Percentiles rank a stretch among this genome's conserved stretches.
Conservation (phyloP, 2,888 invertebrate species). For the Pammene aurita region DNA sequence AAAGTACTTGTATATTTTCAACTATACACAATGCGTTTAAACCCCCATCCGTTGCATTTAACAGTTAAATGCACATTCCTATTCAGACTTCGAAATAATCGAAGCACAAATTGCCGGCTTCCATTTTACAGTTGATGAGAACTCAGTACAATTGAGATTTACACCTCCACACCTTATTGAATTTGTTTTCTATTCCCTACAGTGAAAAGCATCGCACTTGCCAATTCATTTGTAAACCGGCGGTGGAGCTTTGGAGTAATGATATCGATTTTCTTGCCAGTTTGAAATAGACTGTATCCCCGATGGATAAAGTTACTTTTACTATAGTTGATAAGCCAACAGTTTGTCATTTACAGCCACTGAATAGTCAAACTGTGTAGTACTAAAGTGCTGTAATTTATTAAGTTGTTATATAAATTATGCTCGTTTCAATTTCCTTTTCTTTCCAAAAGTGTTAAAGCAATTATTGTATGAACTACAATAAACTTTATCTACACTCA, state of each 20-base stretch:
- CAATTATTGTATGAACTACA: not conserved
- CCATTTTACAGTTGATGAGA: constrained; percentile 59
- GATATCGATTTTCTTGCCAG: constrained; percentile 15
- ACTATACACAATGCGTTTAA: no score
- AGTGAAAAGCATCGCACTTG: constrained; percentile 44
- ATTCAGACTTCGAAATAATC: constrained; percentile 48
- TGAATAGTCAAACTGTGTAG: constrained; percentile 39
- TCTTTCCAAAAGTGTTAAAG: not conserved
- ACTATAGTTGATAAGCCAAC: not conserved
- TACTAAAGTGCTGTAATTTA: constrained; percentile 25
- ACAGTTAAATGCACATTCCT: constrained; percentile 32
- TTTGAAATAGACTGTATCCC: not conserved
- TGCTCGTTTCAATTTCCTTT: not conserved
- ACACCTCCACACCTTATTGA: constrained; percentile 63
- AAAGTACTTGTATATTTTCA: no score
- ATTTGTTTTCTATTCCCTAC: constrained; percentile 55
- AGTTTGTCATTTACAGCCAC: constrained; percentile 41
- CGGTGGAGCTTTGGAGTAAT: constrained; percentile 49
- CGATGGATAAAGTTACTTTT: constrained; percentile 8
- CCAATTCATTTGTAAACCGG: constrained; percentile 56
- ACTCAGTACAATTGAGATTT: constrained; percentile 66
- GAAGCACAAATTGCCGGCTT: constrained; percentile 53
- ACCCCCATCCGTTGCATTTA: no score
- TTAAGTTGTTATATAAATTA: constrained; percentile 31
- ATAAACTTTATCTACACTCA: no score